Base-by-base conservation (phyloP, 2,113 vertebrate genomes). In the Platycercus adscitus region DNA sequence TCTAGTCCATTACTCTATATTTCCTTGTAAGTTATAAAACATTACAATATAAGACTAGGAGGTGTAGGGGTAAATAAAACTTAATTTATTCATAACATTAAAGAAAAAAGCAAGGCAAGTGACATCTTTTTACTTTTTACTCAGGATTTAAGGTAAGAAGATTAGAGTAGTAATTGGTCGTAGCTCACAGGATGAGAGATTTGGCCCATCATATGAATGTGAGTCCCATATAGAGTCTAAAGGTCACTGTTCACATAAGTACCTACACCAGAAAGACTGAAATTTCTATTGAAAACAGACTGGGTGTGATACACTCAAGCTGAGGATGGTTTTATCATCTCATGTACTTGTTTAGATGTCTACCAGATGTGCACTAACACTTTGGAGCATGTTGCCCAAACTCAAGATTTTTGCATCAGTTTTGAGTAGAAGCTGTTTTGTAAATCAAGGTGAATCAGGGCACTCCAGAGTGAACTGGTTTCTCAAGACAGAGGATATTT, bases 351-450 rank as follows among this genome's bases (percentile, higher is more conserved):
- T 26, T 78, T 64, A 58, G 11, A 24, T 31, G 16, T 29, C 37
- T 52, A 49, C 35, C 20, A 66, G 31, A 66, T 24, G 8, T 23
- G 3, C 23, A 60, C 17, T 23, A 39, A 20, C 7, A 13, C 28
- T 75, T 53, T 20, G 11, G 15, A 61, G 0, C 0, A 2, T 49
- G 16, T 41, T 65, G 46, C 6, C n/a, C n/a, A 81, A 83, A 61
- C 13, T 56, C 33, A 44, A 28, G 0, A 0, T 17, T 63, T 82
- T 65, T 37, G 4, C 5, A 43, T 7, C 20, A 49, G 1, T 52
- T 65, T 7, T 18, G 31, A 25, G 3, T 7, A 55, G 52, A 75
- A 91, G 23, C 7, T 50, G 21, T 25, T 87, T 83, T 70, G 70
- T 53, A 89, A 43, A 55, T 89, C 19, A 37, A 41, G 21, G 14